A percentile compares a stretch with the other conserved stretches of the same genome.
Conservation (phyloP, 2,888 invertebrate genomes). For the Antheraea yamamai region DNA sequence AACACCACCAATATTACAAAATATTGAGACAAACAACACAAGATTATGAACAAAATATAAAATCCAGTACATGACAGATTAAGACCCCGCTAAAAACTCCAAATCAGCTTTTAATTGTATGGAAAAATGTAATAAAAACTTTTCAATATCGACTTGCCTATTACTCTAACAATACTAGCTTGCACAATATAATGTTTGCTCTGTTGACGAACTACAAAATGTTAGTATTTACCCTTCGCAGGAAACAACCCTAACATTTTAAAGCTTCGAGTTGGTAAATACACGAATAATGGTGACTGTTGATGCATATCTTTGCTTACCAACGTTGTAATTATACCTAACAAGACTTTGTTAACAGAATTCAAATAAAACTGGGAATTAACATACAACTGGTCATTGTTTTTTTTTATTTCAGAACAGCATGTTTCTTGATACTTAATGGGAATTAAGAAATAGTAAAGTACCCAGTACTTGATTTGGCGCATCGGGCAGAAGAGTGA, state of each 20-base stretch:
- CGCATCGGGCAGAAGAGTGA: no score
- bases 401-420: neutral
- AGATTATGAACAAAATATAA: no score
- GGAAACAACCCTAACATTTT: slow-evolving; percentile 26
- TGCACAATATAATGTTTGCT: slow-evolving; percentile 30
- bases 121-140: neutral
- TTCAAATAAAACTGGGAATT: neutral
- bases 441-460: neutral
- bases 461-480: neutral
- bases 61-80: no score
- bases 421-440: neutral
- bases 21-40: no score
- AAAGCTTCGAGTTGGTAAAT: slow-evolving; percentile 20
- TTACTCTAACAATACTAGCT: slow-evolving; percentile 28
- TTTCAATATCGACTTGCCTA: neutral
- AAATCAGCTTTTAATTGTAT: no score
- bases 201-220: slow-evolving; percentile 26
- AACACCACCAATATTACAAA: no score
- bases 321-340: slow-evolving; percentile 18
- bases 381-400: neutral
- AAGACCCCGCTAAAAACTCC: no score
- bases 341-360: slow-evolving; percentile 9
- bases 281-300: slow-evolving; percentile 21
- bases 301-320: slow-evolving; percentile 25
- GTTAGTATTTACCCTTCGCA: slow-evolving; percentile 29